Evolutionary conservation across 2,113 vertebrate genomes (phyloP).

Genomic region (Sylvia atricapilla): DNA sequence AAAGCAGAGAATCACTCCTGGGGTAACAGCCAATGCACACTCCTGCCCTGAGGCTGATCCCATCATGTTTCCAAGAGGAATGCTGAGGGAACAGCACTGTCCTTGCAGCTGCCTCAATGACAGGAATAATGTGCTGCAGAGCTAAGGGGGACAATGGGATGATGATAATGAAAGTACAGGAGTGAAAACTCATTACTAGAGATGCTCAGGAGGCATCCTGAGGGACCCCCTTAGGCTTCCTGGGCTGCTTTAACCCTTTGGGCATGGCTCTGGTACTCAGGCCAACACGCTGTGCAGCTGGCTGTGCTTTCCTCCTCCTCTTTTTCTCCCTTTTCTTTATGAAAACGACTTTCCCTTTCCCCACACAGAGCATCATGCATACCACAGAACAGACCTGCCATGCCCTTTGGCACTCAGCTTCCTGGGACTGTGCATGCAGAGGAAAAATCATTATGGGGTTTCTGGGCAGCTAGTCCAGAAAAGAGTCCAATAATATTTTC

Average conservation of each 20-base stretch:
- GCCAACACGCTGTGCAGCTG: neutral
- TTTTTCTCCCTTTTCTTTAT: neutral
- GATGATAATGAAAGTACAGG: neutral
- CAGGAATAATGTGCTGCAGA: neutral
- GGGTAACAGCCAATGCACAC: neutral
- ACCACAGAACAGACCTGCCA: fast-evolving
- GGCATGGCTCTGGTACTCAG: neutral
- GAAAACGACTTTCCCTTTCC: neutral
- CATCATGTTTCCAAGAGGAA: neutral
- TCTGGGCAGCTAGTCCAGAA: neutral
- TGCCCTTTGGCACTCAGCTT: neutral
- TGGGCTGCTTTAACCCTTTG: neutral
- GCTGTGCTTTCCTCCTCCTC: neutral
- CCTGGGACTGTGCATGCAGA: neutral
- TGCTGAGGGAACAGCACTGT: neutral
- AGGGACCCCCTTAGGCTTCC: neutral
- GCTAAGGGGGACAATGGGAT: neutral
- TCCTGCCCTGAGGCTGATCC: neutral
- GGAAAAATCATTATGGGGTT: neutral
- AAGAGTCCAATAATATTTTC: neutral
- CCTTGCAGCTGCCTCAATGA: conserved; percentile 38
- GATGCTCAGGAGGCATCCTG: neutral
- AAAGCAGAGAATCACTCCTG: neutral
- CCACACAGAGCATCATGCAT: fast-evolving
- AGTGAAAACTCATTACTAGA: conserved; percentile 47